Evolutionary conservation across 2,797 vertebrate genomes (phyloP).

Genomic region (Hapalemur alaotrensis): DNA sequence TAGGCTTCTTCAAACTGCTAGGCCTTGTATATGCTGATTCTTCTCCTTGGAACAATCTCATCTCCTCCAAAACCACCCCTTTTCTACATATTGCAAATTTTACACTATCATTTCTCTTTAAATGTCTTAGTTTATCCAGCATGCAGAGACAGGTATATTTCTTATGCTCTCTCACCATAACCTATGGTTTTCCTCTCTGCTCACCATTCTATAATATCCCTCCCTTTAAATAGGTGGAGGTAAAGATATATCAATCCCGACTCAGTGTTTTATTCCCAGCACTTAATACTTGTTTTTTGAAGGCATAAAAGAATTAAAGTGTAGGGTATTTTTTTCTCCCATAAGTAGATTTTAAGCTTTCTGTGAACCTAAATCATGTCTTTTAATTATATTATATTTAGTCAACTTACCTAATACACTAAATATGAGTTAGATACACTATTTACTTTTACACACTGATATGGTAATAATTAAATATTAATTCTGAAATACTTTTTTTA

Average conservation of each 20-base stretch:
- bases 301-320: neutral
- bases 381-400: neutral
- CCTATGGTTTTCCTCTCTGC: neutral
- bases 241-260: neutral
- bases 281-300: neutral
- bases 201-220: neutral
- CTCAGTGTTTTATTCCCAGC: neutral
- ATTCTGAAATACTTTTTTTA: neutral
- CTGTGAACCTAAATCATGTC: neutral
- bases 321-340: too few relatives aligned
- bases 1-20: neutral
- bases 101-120: rapidly evolving
- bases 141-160: rapidly evolving
- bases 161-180: rapidly evolving
- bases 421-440: neutral
- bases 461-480: neutral
- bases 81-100: neutral
- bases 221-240: neutral
- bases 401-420: neutral
- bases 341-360: neutral
- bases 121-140: neutral
- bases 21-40: neutral
- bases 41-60: neutral
- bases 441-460: neutral
- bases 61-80: neutral